A percentile compares a stretch with the other conserved stretches of the same genome.
Evolutionary conservation across 2,797 vertebrate species (phyloP).

Genomic region (Philypnodon macrostomus): DNA sequence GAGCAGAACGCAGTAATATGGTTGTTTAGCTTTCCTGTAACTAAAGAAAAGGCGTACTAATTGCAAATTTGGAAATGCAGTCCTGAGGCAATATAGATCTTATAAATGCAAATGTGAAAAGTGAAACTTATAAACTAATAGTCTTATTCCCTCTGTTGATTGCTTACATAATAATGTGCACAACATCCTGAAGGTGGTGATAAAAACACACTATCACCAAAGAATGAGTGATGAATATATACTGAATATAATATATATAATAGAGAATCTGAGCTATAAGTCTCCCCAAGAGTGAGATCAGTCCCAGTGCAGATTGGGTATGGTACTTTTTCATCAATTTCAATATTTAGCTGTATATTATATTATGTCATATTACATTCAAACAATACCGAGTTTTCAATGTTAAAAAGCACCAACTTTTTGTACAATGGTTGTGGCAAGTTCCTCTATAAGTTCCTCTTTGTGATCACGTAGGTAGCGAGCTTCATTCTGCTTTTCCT

Average conservation of each 20-base stretch:
- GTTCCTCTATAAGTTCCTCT: conserved; percentile 92
- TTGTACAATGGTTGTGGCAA: conserved; percentile 90
- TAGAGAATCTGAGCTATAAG: too few relatives aligned
- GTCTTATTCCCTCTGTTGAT: too few relatives aligned
- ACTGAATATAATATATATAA: too few relatives aligned
- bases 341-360: too few relatives aligned
- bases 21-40: not conserved
- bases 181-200: not conserved
- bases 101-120: conserved; percentile 25
- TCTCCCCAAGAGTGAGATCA: too few relatives aligned
- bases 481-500: conserved; percentile 95
- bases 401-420: conserved; percentile 88
- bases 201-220: conserved; percentile 14
- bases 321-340: too few relatives aligned
- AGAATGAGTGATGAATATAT: conserved; percentile 3
- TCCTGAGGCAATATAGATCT: conserved; percentile 6
- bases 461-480: conserved; percentile 90
- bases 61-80: conserved; percentile 13
- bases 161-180: conserved; percentile 8
- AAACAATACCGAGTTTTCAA: too few relatives aligned
- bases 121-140: conserved; percentile 19
- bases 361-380: too few relatives aligned
- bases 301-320: too few relatives aligned
- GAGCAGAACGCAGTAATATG: not conserved
- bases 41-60: conserved; percentile 3